Evolutionary conservation across 2,797 vertebrate genomes (phyloP), one percentile per base, ranked within the genome.

Genomic region (Sebastes diploproa): DNA sequence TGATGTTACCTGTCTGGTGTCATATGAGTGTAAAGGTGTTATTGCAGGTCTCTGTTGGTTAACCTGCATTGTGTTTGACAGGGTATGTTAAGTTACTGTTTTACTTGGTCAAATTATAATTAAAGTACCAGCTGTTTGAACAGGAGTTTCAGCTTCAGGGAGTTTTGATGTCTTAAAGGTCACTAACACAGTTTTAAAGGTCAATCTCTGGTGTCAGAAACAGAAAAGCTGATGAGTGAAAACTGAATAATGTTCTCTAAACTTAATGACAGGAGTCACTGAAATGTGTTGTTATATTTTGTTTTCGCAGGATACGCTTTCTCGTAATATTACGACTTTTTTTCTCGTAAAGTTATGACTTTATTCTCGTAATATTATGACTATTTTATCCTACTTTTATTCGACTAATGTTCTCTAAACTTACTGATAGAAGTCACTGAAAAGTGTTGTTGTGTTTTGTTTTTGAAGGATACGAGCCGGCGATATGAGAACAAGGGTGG

Each of bases 401-500:
- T 36, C 11, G 34, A 36, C 11, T 22, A 27, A 27, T 20, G 14
- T 46, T 20, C 22, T 23, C 27, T 8, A 29, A 29, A 50, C 22
- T 56, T 6, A 46, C 16, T 16, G 42, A 18, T 0, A 18, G 16
- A 20, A 50, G 46, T 50, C 5, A 50, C 2, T 50, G 46, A 20
- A 50, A 20, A 7, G 22, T 77, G n/a, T 13, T 46, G 23, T 9
- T 63, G 36, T 3, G 0, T 36, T 32, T 88, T 83, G 88, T 83
- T 73, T 22, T 92, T 88, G 29, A 92, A 99, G 98, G 98, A 98
- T 81, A 98, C 97, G 1, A 97, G 96, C 56, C 95, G 98, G 70
- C 93, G 97, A 2, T 99, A 99, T 0, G 98, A 99, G 94, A 99
- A 99, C 94, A 99, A 98, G 90, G 97, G 97, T 5, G 98, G 98